Evolutionary conservation across 2,888 invertebrate genomes (phyloP).

Genomic region (Tribolium freemani): DNA sequence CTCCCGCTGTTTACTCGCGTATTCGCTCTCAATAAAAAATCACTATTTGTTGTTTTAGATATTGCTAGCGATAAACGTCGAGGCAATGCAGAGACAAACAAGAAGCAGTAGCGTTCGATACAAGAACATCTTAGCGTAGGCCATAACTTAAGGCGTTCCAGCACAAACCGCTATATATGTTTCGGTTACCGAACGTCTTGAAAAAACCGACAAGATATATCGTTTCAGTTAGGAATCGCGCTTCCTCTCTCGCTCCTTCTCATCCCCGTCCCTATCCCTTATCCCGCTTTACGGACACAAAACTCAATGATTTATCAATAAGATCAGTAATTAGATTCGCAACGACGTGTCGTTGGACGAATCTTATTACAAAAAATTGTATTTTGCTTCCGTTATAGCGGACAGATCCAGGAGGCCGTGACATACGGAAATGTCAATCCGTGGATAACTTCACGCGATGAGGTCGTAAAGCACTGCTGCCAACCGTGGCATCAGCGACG

Average conservation of each 20-base stretch:
- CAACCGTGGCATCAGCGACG: conserved; percentile 48
- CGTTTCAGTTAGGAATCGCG: conserved; percentile 61
- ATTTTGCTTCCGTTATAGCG: conserved; percentile 33
- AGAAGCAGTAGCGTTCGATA: conserved; percentile 52
- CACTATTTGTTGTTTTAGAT: conserved; percentile 28
- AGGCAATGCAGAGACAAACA: conserved; percentile 45
- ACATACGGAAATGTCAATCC: conserved; percentile 53
- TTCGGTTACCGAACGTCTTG: conserved; percentile 65
- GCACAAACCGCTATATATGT: conserved; percentile 67
- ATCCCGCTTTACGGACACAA: conserved; percentile 45
- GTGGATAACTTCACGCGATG: conserved; percentile 51
- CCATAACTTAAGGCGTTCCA: conserved; percentile 65
- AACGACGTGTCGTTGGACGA: conserved; percentile 45
- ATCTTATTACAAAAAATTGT: conserved; percentile 11
- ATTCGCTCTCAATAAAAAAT: conserved; percentile 15
- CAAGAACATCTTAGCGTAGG: conserved; percentile 56
- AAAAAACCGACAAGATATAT: conserved; percentile 64
- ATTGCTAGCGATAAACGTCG: conserved; percentile 34
- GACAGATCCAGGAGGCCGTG: conserved; percentile 40
- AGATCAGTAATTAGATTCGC: conserved; percentile 48
- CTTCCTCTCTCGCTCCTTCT: conserved; percentile 42
- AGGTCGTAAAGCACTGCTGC: conserved; percentile 49
- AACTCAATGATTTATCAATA: conserved; percentile 48
- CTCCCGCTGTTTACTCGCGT: neutral
- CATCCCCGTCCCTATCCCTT: conserved; percentile 20